Percentiles rank a stretch among this genome's conserved stretches.
Conservation (phyloP, 2,888 invertebrate genomes). For the Pomacea canaliculata region DNA sequence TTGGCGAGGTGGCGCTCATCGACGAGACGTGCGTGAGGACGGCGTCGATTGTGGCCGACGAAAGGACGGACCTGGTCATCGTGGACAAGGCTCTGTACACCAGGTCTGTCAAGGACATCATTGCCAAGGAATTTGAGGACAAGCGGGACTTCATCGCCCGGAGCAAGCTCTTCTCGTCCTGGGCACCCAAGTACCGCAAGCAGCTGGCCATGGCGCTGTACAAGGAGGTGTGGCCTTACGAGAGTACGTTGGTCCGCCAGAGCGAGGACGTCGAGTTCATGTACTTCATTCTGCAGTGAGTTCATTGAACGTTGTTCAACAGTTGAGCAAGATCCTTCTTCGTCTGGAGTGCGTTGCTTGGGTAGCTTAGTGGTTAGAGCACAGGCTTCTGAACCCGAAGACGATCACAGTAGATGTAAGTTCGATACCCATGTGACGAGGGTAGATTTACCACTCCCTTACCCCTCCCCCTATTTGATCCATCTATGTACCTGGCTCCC, state of each 20-base stretch:
- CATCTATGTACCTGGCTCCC: no score
- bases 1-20: conserved; percentile 68
- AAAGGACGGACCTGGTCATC: conserved; percentile 63
- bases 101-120: conserved; percentile 62
- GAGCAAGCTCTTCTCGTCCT: conserved; percentile 60
- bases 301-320: background rate
- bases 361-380: no score
- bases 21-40: conserved; percentile 65
- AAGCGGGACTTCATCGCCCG: conserved; percentile 61
- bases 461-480: no score
- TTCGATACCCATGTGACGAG: no score
- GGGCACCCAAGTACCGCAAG: conserved; percentile 66
- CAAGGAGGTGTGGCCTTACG: conserved; percentile 61
- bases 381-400: no score
- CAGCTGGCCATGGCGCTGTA: conserved; percentile 68
- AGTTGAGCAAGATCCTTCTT: no score
- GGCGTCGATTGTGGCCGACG: conserved; percentile 66
- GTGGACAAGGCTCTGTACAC: conserved; percentile 66
- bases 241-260: conserved; percentile 60
- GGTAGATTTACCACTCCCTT: no score
- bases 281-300: conserved; percentile 66
- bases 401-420: no score
- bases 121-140: conserved; percentile 65
- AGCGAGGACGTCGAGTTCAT: conserved; percentile 62
- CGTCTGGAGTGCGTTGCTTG: no score